phyloP scores from a whole-genome alignment of 2,888 invertebrate genomes.

The Rotaria sp. region DNA sequence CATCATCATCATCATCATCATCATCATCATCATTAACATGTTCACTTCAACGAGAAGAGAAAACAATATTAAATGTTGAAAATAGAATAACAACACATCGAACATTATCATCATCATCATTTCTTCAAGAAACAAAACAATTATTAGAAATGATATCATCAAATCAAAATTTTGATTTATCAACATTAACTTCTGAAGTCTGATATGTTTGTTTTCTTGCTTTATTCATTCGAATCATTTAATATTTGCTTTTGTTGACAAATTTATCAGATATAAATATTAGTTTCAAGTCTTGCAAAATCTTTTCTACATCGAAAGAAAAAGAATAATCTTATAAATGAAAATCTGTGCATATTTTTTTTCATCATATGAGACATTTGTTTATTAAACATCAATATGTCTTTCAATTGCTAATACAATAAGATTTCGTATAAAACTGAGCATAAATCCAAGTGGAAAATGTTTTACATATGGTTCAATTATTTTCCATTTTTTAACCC shows the following conservation, averaged over 20 bases:
- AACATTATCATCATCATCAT: background rate
- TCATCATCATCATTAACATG: background rate
- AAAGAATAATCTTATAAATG: too few species aligned
- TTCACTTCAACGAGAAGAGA: background rate
- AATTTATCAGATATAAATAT: too few species aligned
- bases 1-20: background rate
- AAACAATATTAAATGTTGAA: background rate
- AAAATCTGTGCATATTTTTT: too few species aligned
- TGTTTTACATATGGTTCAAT: background rate
- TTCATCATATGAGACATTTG: background rate
- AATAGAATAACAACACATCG: background rate
- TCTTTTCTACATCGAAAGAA: too few species aligned
- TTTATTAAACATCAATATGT: background rate
- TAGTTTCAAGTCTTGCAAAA: too few species aligned
- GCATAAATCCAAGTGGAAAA: background rate
- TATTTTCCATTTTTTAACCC: background rate
- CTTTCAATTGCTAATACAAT: slow-evolving; percentile 7
- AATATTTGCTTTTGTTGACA: too few species aligned
- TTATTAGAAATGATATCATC: background rate
- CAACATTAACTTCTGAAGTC: background rate
- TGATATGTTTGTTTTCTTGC: background rate
- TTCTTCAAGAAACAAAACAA: slow-evolving; percentile 25
- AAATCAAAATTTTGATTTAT: background rate
- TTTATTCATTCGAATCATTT: too few species aligned
- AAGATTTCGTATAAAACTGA: background rate